Percentiles rank a stretch among this genome's conserved stretches.
Conservation (phyloP, 2,888 invertebrate species). For the Hipparchia sbordonii region DNA sequence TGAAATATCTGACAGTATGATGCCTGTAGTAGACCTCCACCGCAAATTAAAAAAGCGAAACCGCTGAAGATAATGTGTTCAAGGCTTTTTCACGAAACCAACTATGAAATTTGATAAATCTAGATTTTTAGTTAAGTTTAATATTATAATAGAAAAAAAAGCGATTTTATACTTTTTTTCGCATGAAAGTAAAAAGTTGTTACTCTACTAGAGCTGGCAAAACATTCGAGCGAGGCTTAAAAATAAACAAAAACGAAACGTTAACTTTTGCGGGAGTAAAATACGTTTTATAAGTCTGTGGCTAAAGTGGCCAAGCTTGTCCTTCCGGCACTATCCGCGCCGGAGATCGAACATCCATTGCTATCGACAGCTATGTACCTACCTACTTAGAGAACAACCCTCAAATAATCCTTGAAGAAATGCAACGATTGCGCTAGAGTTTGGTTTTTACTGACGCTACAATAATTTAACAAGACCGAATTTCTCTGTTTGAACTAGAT, state of each 20-base stretch:
- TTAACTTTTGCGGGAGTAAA: conserved; percentile 5
- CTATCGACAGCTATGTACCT: conserved; percentile 39
- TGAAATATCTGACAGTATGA: not conserved
- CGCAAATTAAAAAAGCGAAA: too few species aligned
- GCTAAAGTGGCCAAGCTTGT: conserved; percentile 26
- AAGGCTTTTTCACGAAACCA: too few species aligned
- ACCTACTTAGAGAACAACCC: conserved; percentile 12
- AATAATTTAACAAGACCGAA: too few species aligned
- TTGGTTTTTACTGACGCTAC: not conserved
- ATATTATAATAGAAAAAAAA: too few species aligned
- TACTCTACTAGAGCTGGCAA: not conserved
- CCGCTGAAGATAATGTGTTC: too few species aligned
- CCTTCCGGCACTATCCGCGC: conserved; percentile 40
- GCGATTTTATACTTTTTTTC: too few species aligned
- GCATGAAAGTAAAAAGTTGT: too few species aligned
- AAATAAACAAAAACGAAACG: not conserved
- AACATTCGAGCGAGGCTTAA: not conserved
- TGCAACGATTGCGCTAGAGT: not conserved
- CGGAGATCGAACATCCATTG: conserved; percentile 44
- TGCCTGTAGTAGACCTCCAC: too few species aligned
- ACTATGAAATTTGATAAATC: too few species aligned
- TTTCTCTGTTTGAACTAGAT: too few species aligned
- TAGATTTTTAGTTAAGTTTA: too few species aligned
- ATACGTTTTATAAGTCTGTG: conserved; percentile 28
- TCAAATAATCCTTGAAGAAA: conserved; percentile 9